phyloP scores from a whole-genome alignment of 2,797 vertebrate genomes.

The Scarus forsteni region DNA sequence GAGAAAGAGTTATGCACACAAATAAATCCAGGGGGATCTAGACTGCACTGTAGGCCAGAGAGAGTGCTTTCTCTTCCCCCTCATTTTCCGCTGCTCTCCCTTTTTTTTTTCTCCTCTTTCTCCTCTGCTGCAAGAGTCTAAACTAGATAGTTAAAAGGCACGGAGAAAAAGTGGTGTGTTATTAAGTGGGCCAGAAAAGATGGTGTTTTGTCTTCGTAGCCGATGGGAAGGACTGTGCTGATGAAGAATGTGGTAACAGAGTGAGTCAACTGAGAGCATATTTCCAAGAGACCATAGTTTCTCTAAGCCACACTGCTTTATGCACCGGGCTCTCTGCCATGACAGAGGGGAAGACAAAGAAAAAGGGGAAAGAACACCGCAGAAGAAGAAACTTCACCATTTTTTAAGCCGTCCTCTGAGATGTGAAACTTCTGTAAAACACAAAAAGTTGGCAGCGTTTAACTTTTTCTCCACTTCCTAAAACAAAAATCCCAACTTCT shows the following conservation, averaged over 20 bases:
- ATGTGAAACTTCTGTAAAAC: conserved; percentile 36
- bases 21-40: conserved; percentile 74
- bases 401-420: conserved; percentile 47
- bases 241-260: conserved; percentile 82
- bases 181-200: conserved; percentile 56
- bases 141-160: conserved; percentile 57
- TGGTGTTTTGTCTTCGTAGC: conserved; percentile 62
- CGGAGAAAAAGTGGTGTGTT: conserved; percentile 37
- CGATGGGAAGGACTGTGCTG: conserved; percentile 67
- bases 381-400: conserved; percentile 40
- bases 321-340: conserved; percentile 76
- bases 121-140: conserved; percentile 39
- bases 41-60: conserved; percentile 49
- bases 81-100: conserved; percentile 62
- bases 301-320: conserved; percentile 67
- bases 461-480: conserved; percentile 25
- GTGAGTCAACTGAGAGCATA: conserved; percentile 85
- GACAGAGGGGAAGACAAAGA: conserved; percentile 33
- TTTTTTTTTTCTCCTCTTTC: conserved; percentile 22
- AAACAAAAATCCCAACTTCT: neutral
- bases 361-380: conserved; percentile 20
- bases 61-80: conserved; percentile 57
- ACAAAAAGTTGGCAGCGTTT: conserved; percentile 24
- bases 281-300: conserved; percentile 76
- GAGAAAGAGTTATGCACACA: conserved; percentile 71